phyloP scores from a whole-genome alignment of 1,140 invertebrate species.

The Adelges cooleyi region DNA sequence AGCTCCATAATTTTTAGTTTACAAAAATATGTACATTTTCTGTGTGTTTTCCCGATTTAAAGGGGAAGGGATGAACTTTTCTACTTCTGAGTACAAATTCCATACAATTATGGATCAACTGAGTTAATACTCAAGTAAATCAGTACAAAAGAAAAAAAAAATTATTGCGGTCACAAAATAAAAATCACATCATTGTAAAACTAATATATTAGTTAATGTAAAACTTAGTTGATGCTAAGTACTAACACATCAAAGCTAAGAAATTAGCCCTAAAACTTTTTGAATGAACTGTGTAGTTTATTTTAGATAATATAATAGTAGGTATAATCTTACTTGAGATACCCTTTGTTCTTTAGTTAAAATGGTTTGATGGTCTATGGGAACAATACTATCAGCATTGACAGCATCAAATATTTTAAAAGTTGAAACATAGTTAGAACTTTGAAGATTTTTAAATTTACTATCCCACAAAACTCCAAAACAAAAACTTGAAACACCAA shows the following conservation, averaged over 20 bases:
- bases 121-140: too few species aligned
- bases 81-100: too few species aligned
- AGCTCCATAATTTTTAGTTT: too few species aligned
- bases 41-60: too few species aligned
- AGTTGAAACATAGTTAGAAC: neutral
- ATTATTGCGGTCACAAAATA: neutral
- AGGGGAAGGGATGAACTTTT: too few species aligned
- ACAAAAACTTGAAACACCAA: slow-evolving; percentile 20
- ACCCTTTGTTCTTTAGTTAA: neutral
- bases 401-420: slow-evolving; percentile 23
- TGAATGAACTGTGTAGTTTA: neutral
- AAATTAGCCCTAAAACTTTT: too few species aligned
- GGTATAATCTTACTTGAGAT: slow-evolving; percentile 9
- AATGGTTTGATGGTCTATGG: neutral
- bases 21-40: too few species aligned
- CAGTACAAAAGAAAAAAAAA: slow-evolving; percentile 1
- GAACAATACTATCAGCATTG: neutral
- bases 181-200: too few species aligned
- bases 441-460: neutral
- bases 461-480: slow-evolving; percentile 2
- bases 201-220: too few species aligned
- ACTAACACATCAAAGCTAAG: too few species aligned
- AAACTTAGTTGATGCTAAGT: too few species aligned
- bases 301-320: neutral
- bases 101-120: too few species aligned